Base-by-base conservation (phyloP, 2,797 vertebrate species). In the Avahi laniger region DNA sequence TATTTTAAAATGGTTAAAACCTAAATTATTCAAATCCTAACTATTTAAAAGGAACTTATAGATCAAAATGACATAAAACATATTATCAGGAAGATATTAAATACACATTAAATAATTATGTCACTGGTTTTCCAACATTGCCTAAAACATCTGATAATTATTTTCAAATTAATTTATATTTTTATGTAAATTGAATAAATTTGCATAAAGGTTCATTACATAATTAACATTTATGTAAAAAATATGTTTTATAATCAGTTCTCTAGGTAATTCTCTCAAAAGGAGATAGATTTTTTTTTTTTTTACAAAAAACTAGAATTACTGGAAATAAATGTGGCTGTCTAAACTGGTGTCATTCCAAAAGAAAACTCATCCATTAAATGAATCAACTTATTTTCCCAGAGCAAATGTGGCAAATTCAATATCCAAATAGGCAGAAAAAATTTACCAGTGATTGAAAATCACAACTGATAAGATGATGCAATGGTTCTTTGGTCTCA, bases 401-500 rank as follows among this genome's bases (percentile, higher is more conserved):
- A 82, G 69, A 95, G 48, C 4, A 96, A 90, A 82, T 76, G 69
- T 95, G 57, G 50, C 17, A 67, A 89, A 89, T 69, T 38, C 69
- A 95, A 95, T 89, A 10, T 57, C 35, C 69, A 93, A 90, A 24
- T 18, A 78, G 79, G 54, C 54, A 95, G 35, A 63, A 85, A 79
- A 13, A 30, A 41, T 90, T 33, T 38, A 41, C 48, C 28, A 80
- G 7, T 76, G n/a, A 75, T 20, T 95, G 84, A 83, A 92, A 96
- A 73, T 90, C 57, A 84, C 48, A 89, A 52, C 38, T 46, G 38
- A 79, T 83, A 70, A 83, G 24, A 86, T 79, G 73, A 57, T 22
- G 22, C 48, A 88, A 59, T 8, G 43, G 48, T 41, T 85, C 35
- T 79, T 33, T 96, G 57, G 59, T 26, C 61, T 67, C 50, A 22